phyloP scores from a whole-genome alignment of 2,888 invertebrate genomes.

The Drosophila picticornis region DNA sequence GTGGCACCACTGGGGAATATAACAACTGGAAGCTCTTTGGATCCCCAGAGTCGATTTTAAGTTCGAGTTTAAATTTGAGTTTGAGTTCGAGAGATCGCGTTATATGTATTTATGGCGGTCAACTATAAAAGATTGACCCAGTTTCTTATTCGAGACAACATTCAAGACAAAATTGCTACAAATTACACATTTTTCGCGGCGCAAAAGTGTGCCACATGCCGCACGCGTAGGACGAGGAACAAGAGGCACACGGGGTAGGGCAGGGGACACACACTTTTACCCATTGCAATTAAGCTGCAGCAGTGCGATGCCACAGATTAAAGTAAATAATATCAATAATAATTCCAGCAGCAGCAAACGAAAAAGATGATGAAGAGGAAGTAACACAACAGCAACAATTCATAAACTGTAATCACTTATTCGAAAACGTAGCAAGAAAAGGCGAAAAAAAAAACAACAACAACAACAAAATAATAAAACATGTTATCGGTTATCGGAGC shows the following conservation, averaged over 20 bases:
- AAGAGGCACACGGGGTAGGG: background rate
- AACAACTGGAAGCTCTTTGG: conserved; percentile 3
- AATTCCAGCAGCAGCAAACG: conserved; percentile 42
- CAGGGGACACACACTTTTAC: conserved; percentile 51
- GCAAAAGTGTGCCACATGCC: conserved; percentile 79
- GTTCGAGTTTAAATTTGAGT: conserved; percentile 8
- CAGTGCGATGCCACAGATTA: conserved; percentile 75
- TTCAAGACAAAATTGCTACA: conserved; percentile 74
- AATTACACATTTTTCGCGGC: conserved; percentile 76
- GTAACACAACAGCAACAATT: conserved; percentile 37
- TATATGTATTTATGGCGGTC: conserved; percentile 70
- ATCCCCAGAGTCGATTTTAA: conserved; percentile 8
- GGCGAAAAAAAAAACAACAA: background rate
- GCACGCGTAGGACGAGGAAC: conserved; percentile 32
- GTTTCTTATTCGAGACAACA: conserved; percentile 49
- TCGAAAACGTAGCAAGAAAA: conserved; percentile 26
- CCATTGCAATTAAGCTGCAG: conserved; percentile 75
- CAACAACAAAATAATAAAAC: conserved; percentile 41
- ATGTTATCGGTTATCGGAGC: conserved; percentile 74
- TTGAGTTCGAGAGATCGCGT: conserved; percentile 35
- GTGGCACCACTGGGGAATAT: conserved; percentile 57
- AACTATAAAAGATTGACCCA: conserved; percentile 79
- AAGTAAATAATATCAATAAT: conserved; percentile 79
- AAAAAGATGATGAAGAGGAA: conserved; percentile 1
- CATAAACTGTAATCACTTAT: conserved; percentile 78